Evolutionary conservation across 2,113 vertebrate genomes (phyloP), one percentile per base, ranked within the genome.

Genomic region (Heterotilapia buettikoferi): DNA sequence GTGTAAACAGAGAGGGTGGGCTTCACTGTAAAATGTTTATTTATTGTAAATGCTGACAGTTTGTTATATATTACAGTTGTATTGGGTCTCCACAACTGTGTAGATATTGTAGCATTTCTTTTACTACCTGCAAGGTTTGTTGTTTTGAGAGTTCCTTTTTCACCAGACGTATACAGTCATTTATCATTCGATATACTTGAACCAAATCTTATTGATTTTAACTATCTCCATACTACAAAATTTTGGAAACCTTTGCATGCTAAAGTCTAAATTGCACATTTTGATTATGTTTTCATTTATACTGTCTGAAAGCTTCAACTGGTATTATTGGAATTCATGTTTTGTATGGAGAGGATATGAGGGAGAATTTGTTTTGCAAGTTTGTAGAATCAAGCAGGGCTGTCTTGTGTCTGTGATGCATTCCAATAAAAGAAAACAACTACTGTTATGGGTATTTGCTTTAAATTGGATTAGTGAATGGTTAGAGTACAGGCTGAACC

Each of bases 401-500:
- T 95, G 86, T 88, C 84, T 91, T 93, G 92, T 95, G 93, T 94
- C 91, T 95, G 94, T 94, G 89, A 96, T 96, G 92, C 96, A 97
- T 97, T 96, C 96, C 95, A 96, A 96, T 96, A 95, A 97, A 95
- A 89, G 93, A 88, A 89, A 91, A 86, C 29, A 90, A 84, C 43
- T 88, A 82, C 89, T 90, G 71, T 85, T 84, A 91, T 90, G 85
- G 89, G 52, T 50, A 88, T 33, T 68, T 68, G 2, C 19, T 38
- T 68, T 68, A 68, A 68, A 68, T 36, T 38, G 33, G 63, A 0
- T 68, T 68, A 38, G 33, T 38, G 63, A 21, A 13, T 38, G 33
- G 63, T 3, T 68, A 38, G 33, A 68, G 33, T 66, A 2, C 50
- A 52, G 50, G 50, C 5, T 9, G 18, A 52, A 9, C 9, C 50